phyloP scores from a whole-genome alignment of 2,888 invertebrate genomes.

The Melikaiella ostensackeni region DNA sequence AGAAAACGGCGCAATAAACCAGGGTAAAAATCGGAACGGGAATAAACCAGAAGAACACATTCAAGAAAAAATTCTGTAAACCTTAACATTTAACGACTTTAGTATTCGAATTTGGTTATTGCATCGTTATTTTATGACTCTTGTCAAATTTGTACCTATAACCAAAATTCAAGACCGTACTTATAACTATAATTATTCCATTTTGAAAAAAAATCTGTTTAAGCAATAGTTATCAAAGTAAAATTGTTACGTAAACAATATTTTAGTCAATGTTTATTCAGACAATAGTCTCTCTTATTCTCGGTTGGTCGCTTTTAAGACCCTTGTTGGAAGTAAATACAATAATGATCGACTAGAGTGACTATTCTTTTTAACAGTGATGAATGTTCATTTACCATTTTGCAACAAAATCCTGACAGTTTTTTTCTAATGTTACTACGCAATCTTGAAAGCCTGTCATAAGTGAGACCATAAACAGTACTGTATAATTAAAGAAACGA shows the following conservation, averaged over 20 bases:
- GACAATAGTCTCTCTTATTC: not conserved
- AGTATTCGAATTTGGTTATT: not conserved
- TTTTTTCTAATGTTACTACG: conserved; percentile 15
- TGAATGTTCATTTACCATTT: conserved; percentile 14
- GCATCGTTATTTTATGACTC: not conserved
- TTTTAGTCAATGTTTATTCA: not conserved
- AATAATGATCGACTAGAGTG: too few species aligned
- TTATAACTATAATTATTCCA: not conserved
- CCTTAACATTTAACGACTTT: not conserved
- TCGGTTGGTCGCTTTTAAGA: not conserved
- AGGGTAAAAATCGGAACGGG: not conserved
- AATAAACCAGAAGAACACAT: not conserved
- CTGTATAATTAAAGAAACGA: conserved; percentile 17
- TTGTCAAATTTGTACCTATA: not conserved
- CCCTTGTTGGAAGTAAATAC: too few species aligned
- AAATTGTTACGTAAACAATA: not conserved
- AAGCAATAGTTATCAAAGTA: not conserved
- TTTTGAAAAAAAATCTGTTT: not conserved
- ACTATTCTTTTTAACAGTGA: not conserved
- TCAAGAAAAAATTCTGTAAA: not conserved
- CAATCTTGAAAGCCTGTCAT: conserved; percentile 29
- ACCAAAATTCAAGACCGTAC: not conserved
- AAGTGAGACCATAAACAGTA: conserved; percentile 5
- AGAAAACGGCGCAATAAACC: not conserved
- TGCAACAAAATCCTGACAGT: conserved; percentile 14